Evolutionary conservation across 2,888 invertebrate genomes (phyloP).

Genomic region (Drosophila buzzatii): DNA sequence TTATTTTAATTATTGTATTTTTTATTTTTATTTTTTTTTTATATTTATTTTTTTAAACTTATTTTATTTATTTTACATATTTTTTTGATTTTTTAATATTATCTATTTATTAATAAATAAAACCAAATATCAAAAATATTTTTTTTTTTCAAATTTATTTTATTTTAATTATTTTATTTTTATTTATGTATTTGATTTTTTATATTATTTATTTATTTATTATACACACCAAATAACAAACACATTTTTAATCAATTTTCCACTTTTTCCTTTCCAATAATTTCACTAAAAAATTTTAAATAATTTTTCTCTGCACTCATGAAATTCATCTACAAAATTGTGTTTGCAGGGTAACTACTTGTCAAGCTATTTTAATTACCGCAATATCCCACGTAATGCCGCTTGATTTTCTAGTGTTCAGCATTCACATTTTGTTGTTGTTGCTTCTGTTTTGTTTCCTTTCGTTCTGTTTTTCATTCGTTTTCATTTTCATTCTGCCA

Average conservation of each 20-base stretch:
- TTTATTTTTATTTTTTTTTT: too few species aligned
- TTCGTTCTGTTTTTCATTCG: conserved; percentile 14
- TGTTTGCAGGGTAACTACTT: neutral
- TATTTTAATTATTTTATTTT: too few species aligned
- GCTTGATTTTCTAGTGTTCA: conserved; percentile 8
- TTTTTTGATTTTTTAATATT: too few species aligned
- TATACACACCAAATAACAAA: neutral
- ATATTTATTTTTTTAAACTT: too few species aligned
- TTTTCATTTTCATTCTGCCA: conserved; percentile 51
- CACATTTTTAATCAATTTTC: neutral
- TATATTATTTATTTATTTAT: neutral
- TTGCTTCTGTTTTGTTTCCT: conserved; percentile 1
- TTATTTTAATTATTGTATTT: too few species aligned
- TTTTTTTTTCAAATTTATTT: neutral
- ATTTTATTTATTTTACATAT: too few species aligned
- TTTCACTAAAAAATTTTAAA: neutral
- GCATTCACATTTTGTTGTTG: neutral
- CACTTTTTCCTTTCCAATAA: neutral
- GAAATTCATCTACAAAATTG: neutral
- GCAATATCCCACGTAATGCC: neutral
- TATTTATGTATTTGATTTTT: too few species aligned
- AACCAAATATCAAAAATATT: neutral
- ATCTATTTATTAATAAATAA: neutral
- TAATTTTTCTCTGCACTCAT: neutral
- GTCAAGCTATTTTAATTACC: neutral